These are phyloP conservation scores for Sarcophaga rosellei DNA, from an alignment of 2,888 invertebrate genomes.

Conservation along the genomic window DNA sequence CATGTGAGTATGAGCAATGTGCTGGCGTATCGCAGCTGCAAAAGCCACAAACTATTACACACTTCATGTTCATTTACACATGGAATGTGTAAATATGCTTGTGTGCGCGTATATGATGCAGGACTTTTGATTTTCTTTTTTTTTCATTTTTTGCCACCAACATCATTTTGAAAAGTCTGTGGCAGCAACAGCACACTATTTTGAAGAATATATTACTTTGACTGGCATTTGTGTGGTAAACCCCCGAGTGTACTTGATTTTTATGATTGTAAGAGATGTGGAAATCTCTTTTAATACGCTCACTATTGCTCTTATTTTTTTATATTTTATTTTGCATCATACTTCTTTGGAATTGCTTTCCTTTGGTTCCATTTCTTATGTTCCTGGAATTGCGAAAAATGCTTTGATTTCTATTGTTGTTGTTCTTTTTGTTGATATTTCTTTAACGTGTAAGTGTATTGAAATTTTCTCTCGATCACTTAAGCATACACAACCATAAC, in stretches of 20 bases:
- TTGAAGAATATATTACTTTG: conserved; percentile 61
- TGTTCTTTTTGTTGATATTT: neutral
- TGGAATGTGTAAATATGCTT: neutral
- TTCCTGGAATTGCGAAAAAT: conserved; percentile 25
- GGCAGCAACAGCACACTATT: conserved; percentile 1
- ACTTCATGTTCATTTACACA: conserved; percentile 14
- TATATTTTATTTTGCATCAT: neutral
- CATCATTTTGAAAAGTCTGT: conserved; percentile 6
- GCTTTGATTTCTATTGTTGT: neutral
- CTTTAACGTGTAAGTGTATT: conserved; percentile 44
- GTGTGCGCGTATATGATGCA: too few relatives aligned
- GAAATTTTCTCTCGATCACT: conserved; percentile 52
- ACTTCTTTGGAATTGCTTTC: conserved; percentile 51
- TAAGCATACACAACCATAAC: conserved; percentile 52
- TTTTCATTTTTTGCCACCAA: neutral
- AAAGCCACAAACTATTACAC: neutral
- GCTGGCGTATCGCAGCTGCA: too few relatives aligned
- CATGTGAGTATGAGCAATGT: neutral
- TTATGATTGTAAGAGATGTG: conserved; percentile 59
- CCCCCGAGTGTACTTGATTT: conserved; percentile 62
- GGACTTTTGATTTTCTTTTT: neutral
- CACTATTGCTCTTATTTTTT: conserved; percentile 11
- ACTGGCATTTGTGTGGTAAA: conserved; percentile 57
- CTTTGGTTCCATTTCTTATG: neutral
- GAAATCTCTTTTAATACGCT: neutral